phyloP scores from a whole-genome alignment of 2,113 vertebrate species.

The Pleuronectes platessa region DNA sequence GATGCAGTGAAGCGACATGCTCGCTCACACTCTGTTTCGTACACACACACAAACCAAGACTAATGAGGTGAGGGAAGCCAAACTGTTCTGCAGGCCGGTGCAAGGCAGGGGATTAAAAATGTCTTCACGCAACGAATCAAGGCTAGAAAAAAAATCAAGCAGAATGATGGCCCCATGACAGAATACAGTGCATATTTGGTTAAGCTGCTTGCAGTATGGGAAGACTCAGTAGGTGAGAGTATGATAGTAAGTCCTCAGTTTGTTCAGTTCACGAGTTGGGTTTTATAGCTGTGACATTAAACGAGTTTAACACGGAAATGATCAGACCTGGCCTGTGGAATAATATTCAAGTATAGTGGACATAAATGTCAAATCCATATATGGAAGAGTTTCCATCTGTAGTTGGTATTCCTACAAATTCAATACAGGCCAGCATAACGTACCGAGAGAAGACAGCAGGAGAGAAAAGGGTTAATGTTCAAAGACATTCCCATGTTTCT shows the following conservation, averaged over 20 bases:
- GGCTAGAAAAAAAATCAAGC: not conserved
- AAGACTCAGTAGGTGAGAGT: not conserved
- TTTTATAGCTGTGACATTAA: not conserved
- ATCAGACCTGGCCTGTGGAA: not conserved
- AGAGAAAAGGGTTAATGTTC: slow-evolving; percentile 37
- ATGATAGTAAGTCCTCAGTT: not conserved
- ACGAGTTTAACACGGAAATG: not conserved
- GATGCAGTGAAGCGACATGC: slow-evolving; percentile 43
- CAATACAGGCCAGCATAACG: slow-evolving; percentile 24
- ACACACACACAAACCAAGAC: slow-evolving; percentile 11
- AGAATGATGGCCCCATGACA: slow-evolving; percentile 5
- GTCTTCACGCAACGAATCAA: not conserved
- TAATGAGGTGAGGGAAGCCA: slow-evolving; percentile 16
- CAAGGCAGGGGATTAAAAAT: slow-evolving; percentile 6
- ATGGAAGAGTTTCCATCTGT: slow-evolving; percentile 40
- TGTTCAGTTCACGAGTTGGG: not conserved
- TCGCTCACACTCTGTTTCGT: slow-evolving; percentile 10
- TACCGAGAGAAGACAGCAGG: slow-evolving; percentile 24
- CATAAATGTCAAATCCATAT: slow-evolving; percentile 29
- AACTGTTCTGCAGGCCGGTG: slow-evolving; percentile 13
- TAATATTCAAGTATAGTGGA: slow-evolving; percentile 5
- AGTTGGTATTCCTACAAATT: slow-evolving; percentile 45
- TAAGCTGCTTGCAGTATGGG: slow-evolving; percentile 12
- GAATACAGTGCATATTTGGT: not conserved
- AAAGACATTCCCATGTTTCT: slow-evolving; percentile 65